phyloP scores from a whole-genome alignment of 1,140 invertebrate genomes.

The Temnothorax nylanderi region DNA sequence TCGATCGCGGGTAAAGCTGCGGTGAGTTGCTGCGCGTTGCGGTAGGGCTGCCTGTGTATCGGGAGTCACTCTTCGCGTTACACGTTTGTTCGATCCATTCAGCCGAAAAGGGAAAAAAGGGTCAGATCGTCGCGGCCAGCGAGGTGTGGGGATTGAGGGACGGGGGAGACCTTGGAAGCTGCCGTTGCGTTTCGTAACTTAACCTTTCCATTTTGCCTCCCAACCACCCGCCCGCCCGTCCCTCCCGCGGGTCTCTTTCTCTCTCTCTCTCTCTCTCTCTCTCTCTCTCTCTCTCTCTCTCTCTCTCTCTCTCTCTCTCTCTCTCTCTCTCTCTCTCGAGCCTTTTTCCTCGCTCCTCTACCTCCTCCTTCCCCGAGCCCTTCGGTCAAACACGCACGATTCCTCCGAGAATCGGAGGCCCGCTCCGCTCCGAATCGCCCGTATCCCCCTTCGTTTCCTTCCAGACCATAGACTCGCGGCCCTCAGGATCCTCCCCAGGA shows the following conservation, averaged over 20 bases:
- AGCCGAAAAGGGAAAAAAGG: conserved; percentile 70
- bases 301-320: not conserved
- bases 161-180: conserved; percentile 66
- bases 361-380: conserved; percentile 13
- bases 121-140: conserved; percentile 55
- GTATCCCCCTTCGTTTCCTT: conserved; percentile 28
- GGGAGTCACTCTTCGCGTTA: conserved; percentile 51
- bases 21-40: conserved; percentile 46
- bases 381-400: conserved; percentile 64
- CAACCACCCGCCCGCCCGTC: not conserved
- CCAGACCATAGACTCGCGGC: conserved; percentile 20
- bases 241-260: not conserved
- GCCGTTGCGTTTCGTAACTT: conserved; percentile 71
- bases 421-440: conserved; percentile 25
- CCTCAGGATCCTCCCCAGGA: not conserved
- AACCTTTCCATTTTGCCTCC: conserved; percentile 74
- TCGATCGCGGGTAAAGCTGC: conserved; percentile 47
- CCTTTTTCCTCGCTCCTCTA: conserved; percentile 44
- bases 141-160: not conserved
- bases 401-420: conserved; percentile 57
- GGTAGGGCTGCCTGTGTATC: conserved; percentile 66
- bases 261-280: not conserved
- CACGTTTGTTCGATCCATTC: conserved; percentile 65
- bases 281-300: not conserved
- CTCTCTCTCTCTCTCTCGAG: not conserved